Base-by-base conservation (phyloP, 2,797 vertebrate genomes). In the Acanthurus leucopareius region DNA sequence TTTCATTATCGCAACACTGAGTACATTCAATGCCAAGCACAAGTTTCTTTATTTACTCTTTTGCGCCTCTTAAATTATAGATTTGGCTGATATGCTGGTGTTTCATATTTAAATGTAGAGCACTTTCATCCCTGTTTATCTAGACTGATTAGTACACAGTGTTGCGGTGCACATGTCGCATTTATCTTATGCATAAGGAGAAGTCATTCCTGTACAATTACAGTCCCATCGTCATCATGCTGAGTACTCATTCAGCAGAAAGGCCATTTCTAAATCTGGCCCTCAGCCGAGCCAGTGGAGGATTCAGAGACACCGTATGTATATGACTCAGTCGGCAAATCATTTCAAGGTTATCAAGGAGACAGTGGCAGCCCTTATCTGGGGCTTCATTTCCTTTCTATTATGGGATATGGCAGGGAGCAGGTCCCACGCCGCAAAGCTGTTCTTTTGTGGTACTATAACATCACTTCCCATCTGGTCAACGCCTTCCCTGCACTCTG, bases 391-490 rank as follows among this genome's bases (percentile, higher is more conserved):
- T 91, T 90, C 79, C 79, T 77, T 83, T 78, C 57, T 83, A 79
- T 87, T 87, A 90, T 82, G 47, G 79, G 69, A 77, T 84, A 77
- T 76, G 86, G 77, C 83, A 80, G 87, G 70, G 72, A 88, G 78
- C 80, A 83, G 80, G 78, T 73, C 80, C 74, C 79, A 68, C 67
- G 25, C 82, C 4, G 53, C 65, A 77, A 59, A 77, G 57, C 69
- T 63, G 65, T 47, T 75, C 69, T 77, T 44, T 72, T 25, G 16
- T 38, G 66, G 54, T 65, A 74, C 80, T 64, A 56, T 76, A 82
- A 72, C 87, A 86, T 91, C 81, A 73, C 86, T 82, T 82, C 69
- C 75, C 81, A 86, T 92, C 81, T 88, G 86, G 78, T 83, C 81
- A 61, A 71, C 48, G 61, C 79, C 74, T 80, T 73, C 65, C 38